Evolutionary conservation across 2,888 invertebrate species (phyloP).

Genomic region (Xestoiulus laeticollis): DNA sequence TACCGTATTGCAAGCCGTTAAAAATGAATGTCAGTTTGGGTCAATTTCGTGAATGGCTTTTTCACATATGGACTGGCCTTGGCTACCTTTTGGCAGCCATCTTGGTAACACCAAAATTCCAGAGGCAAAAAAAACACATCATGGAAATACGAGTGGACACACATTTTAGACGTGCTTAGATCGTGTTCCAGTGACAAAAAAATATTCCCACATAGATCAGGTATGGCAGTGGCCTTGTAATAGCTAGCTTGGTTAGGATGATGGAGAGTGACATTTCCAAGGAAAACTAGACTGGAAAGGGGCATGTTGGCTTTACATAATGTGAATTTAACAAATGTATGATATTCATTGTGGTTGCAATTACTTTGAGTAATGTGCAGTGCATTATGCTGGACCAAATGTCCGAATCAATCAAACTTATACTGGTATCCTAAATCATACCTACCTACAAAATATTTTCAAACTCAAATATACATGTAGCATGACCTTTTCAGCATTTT

Average conservation of each 20-base stretch:
- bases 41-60: background rate
- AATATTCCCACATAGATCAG: constrained; percentile 32
- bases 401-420: too few species aligned
- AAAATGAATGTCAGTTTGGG: constrained; percentile 7
- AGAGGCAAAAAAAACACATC: background rate
- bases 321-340: background rate
- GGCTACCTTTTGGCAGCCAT: background rate
- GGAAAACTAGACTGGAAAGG: background rate
- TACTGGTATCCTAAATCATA: too few species aligned
- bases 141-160: background rate
- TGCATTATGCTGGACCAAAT: too few species aligned
- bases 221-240: background rate
- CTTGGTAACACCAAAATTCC: background rate
- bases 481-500: too few species aligned
- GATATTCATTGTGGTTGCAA: too few species aligned
- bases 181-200: background rate
- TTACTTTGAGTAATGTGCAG: too few species aligned
- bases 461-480: too few species aligned
- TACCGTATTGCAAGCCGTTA: background rate
- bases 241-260: background rate
- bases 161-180: background rate
- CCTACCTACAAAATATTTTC: too few species aligned
- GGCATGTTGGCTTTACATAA: background rate
- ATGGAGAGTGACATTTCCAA: background rate
- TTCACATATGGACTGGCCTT: background rate